phyloP scores from a whole-genome alignment of 1,140 invertebrate species.

The Drosophila obscura region DNA sequence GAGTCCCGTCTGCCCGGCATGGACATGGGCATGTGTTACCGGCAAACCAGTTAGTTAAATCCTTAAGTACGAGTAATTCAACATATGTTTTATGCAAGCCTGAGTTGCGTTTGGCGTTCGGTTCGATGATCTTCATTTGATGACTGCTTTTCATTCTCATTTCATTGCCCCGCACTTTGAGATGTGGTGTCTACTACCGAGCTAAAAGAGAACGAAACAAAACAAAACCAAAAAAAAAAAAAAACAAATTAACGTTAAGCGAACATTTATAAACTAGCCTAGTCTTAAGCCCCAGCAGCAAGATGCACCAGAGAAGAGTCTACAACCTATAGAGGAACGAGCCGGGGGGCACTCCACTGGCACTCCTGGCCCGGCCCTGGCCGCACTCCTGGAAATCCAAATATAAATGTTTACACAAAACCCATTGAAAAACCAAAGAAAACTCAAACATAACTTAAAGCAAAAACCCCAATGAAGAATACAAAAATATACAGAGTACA shows the following conservation, averaged over 20 bases:
- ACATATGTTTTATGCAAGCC: slow-evolving; percentile 2
- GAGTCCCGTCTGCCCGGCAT: not conserved
- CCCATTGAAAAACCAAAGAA: slow-evolving; percentile 4
- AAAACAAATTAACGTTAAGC: slow-evolving; percentile 67
- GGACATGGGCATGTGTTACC: no score
- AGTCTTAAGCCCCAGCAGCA: slow-evolving; percentile 27
- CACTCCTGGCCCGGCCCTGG: not conserved
- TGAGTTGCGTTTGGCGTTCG: slow-evolving; percentile 3
- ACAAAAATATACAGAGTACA: slow-evolving; percentile 37
- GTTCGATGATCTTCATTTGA: slow-evolving; percentile 35
- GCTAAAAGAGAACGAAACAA: slow-evolving; percentile 48
- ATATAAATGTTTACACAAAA: slow-evolving; percentile 57
- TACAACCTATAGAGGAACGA: slow-evolving; percentile 25
- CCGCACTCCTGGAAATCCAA: slow-evolving; percentile 21
- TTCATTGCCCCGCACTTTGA: slow-evolving; percentile 34
- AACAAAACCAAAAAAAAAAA: slow-evolving; percentile 21
- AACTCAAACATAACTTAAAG: slow-evolving; percentile 9
- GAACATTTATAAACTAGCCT: slow-evolving; percentile 56
- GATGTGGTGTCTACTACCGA: slow-evolving; percentile 65
- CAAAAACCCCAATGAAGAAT: not conserved
- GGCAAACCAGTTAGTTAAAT: slow-evolving; percentile 55
- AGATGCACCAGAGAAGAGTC: slow-evolving; percentile 19
- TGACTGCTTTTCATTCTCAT: slow-evolving; percentile 35
- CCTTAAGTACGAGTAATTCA: slow-evolving; percentile 27
- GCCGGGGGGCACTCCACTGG: no score